Evolutionary conservation across 1,140 invertebrate genomes (phyloP), one percentile per base, ranked within the genome.

Genomic region (Penaeus vannamei): DNA sequence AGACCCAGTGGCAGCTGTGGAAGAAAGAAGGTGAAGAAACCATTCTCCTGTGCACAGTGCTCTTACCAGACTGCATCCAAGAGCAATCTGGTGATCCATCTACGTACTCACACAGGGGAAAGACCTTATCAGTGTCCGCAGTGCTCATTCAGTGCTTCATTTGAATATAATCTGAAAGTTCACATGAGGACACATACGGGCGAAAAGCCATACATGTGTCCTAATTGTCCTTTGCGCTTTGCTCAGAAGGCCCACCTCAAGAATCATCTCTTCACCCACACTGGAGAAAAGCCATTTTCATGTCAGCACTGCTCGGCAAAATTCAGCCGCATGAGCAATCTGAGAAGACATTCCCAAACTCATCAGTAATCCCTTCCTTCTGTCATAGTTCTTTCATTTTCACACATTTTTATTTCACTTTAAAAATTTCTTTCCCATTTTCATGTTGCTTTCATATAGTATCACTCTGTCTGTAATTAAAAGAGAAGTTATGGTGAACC

Each of bases 111-210:
- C 66, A 89, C 82, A 14, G 87, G 87, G 72, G 87, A 89, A 76
- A 84, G 84, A 77, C 87, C 87, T 0, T 89, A 83, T 36, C 76
- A 60, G 23, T 89, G 87, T 80, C 79, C 80, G 32, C 32, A 83
- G n/a, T 89, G 87, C 76, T 80, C 87, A 22, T 89, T 85, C n/a
- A 76, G 72, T 76, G 87, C 87, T 85, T 69, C 87, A 12, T 85
- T 85, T 59, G 84, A 89, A 36, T 79, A 89, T 32, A 83, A 84
- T 60, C 87, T 89, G 1, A 83, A 80, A 77, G 83, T 89, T 79
- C 87, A 89, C 60, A 84, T 83, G 69, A 61, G 89, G 46, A 90
- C 62, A n/a, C 89, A 90, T 66, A 86, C 89, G 29, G 89, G 89
- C 59, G 89, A 90, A 29, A 90, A 90, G 62, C 89, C 89, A 42